These are phyloP conservation scores for Nothocercus julius DNA, from an alignment of 2,113 vertebrate species.

Conservation along the genomic window DNA sequence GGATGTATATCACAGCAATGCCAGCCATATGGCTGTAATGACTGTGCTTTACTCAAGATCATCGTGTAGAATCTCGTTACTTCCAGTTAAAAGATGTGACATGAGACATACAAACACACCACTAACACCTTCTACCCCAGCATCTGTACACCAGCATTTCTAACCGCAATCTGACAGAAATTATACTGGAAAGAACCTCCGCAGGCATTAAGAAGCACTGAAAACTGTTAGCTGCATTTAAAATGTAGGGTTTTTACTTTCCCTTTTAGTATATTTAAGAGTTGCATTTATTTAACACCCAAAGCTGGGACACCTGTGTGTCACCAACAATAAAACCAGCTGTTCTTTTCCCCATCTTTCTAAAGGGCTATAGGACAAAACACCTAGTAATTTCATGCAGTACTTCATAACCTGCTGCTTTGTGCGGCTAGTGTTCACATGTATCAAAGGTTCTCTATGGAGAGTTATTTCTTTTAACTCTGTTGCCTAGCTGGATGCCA, in stretches of 20 bases:
- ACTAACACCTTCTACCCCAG: not conserved
- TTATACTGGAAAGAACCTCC: not conserved
- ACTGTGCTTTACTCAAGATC: not conserved
- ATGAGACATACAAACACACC: not conserved
- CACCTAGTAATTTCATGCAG: not conserved
- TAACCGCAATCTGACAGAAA: not conserved
- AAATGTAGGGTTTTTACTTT: not conserved
- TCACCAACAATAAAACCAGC: not conserved
- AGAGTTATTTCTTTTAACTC: not conserved
- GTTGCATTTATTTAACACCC: not conserved
- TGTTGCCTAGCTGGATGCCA: not conserved
- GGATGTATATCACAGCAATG: not conserved
- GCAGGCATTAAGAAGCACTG: not conserved
- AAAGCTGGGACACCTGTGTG: not conserved
- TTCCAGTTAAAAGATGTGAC: not conserved
- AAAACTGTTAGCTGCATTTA: not conserved
- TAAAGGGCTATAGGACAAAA: not conserved
- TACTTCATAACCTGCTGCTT: not conserved
- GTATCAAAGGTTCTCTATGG: not conserved
- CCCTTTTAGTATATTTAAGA: not conserved
- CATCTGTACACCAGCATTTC: not conserved
- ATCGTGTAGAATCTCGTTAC: not conserved
- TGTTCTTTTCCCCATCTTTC: not conserved
- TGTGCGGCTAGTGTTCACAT: accelerated
- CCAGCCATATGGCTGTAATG: not conserved